A percentile compares a stretch with the other conserved stretches of the same genome.
These are phyloP conservation scores for Tenthredo mesomela DNA, from an alignment of 2,888 invertebrate species.

Conservation along the genomic window DNA sequence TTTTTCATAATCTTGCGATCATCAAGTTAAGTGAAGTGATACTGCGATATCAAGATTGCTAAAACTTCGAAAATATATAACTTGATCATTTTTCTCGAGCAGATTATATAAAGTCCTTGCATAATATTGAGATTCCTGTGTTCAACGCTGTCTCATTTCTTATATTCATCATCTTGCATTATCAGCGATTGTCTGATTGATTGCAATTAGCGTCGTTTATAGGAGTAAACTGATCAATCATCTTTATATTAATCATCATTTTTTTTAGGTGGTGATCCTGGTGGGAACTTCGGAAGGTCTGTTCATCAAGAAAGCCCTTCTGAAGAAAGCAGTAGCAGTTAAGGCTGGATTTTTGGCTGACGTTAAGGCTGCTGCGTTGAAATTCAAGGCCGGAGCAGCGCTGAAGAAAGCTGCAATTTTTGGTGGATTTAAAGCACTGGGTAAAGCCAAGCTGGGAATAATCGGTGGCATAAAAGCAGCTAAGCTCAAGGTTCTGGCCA, in stretches of 20 bases:
- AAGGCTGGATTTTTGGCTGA: constrained; percentile 52
- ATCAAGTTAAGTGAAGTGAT: neutral
- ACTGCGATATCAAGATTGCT: too few species aligned
- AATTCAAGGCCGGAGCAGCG: constrained; percentile 53
- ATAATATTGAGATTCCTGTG: too few species aligned
- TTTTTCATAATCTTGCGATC: neutral
- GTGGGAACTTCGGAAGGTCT: constrained; percentile 48
- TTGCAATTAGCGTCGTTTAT: neutral
- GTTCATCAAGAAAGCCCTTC: constrained; percentile 38
- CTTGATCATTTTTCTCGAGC: neutral
- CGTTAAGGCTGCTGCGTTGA: constrained; percentile 29
- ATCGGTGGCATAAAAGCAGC: constrained; percentile 52
- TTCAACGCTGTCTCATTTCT: neutral
- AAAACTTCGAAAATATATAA: neutral
- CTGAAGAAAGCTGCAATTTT: constrained; percentile 53
- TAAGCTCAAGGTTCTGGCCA: constrained; percentile 51
- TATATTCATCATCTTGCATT: neutral
- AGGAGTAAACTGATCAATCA: neutral
- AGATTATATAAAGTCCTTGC: neutral
- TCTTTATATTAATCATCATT: neutral
- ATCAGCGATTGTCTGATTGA: neutral
- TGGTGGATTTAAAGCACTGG: constrained; percentile 45
- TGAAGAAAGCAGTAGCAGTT: constrained; percentile 30
- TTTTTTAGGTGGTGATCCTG: constrained; percentile 47
- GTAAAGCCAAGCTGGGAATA: constrained; percentile 49